phyloP scores from a whole-genome alignment of 2,113 vertebrate genomes.

The Myotis lucifugus region DNA sequence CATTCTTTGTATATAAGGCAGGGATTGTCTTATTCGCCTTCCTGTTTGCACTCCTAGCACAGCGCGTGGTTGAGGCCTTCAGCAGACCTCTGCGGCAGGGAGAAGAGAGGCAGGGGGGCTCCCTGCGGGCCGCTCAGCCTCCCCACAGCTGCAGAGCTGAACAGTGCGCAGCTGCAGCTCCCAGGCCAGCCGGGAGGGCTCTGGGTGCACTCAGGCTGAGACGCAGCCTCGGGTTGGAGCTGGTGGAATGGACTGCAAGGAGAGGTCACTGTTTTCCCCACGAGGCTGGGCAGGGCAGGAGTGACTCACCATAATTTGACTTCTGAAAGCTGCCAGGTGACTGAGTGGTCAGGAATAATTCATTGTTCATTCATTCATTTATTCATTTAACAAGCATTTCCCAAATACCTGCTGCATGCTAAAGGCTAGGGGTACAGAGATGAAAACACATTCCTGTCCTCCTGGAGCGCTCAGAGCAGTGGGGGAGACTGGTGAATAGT shows the following conservation, averaged over 20 bases:
- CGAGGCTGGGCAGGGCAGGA: neutral
- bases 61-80: neutral
- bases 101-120: neutral
- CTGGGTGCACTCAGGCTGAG: neutral
- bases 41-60: neutral
- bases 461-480: neutral
- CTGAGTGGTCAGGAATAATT: neutral
- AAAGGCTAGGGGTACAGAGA: neutral
- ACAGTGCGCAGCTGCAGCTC: neutral
- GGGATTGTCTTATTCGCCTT: neutral
- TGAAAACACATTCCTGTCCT: neutral
- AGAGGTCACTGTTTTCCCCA: neutral
- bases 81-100: neutral
- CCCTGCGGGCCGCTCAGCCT: neutral
- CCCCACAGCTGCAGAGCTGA: neutral
- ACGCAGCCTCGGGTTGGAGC: neutral
- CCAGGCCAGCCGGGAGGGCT: neutral
- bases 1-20: neutral
- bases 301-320: slow-evolving; percentile 59
- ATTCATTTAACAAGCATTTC: slow-evolving; percentile 4
- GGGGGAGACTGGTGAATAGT: neutral
- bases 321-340: neutral
- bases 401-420: neutral
- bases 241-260: neutral
- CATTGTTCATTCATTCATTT: neutral